These are phyloP conservation scores for Ctena decussata DNA, from an alignment of 2,888 invertebrate species.

Conservation along the genomic window DNA sequence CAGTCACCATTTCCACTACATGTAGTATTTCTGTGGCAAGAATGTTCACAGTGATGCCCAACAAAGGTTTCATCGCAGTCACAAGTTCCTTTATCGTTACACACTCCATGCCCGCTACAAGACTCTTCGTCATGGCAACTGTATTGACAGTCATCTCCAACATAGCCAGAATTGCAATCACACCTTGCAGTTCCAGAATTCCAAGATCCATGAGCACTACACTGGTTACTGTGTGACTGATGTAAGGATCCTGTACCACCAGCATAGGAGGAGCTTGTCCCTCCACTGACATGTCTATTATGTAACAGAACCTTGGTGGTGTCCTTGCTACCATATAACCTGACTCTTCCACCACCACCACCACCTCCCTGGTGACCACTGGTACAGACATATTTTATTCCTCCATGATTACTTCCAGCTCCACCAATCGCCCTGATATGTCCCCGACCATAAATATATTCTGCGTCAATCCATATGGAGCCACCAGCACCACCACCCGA, in stretches of 20 bases:
- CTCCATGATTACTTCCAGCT: conserved; percentile 39
- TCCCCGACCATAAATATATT: conserved; percentile 77
- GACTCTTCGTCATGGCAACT: conserved; percentile 57
- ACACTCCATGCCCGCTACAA: conserved; percentile 70
- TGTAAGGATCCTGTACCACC: conserved; percentile 51
- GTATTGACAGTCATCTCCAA: conserved; percentile 77
- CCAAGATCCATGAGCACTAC: conserved; percentile 71
- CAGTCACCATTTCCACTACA: conserved; percentile 76
- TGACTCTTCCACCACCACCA: conserved; percentile 76
- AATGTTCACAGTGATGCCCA: conserved; percentile 72
- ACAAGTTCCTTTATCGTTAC: conserved; percentile 70
- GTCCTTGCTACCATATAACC: conserved; percentile 63
- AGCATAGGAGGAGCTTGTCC: conserved; percentile 44
- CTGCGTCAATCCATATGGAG: conserved; percentile 74
- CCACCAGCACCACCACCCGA: conserved; percentile 79
- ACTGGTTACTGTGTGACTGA: conserved; percentile 47
- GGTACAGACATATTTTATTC: conserved; percentile 21
- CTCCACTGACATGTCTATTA: conserved; percentile 57
- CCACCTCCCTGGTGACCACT: conserved; percentile 69
- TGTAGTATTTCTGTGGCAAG: conserved; percentile 62
- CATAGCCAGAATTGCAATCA: conserved; percentile 66
- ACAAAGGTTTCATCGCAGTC: conserved; percentile 71
- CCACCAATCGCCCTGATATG: conserved; percentile 67
- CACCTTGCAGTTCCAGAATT: conserved; percentile 48
- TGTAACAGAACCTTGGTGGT: conserved; percentile 67